A percentile compares a stretch with the other conserved stretches of the same genome.
These are phyloP conservation scores for Leptocoma aspasia DNA, from an alignment of 2,113 vertebrate species.

Conservation along the genomic window DNA sequence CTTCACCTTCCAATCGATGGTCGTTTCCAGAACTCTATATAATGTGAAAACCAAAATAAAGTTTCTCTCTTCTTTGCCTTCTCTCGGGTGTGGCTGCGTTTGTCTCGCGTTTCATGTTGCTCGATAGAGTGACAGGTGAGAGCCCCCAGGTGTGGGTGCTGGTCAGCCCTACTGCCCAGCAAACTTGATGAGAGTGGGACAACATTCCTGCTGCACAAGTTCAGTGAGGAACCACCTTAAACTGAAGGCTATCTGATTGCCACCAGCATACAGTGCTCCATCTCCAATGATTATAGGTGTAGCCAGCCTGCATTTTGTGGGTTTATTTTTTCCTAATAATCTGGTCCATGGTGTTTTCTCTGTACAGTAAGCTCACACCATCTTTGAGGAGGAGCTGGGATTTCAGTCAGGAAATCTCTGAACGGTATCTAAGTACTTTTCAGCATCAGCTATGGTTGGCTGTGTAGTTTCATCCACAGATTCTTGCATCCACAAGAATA, in stretches of 20 bases:
- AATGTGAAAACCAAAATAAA: no score
- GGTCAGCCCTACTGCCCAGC: background rate
- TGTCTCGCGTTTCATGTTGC: no score
- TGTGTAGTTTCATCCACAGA: background rate
- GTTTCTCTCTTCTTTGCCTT: no score
- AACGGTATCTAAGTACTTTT: background rate
- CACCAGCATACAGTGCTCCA: background rate
- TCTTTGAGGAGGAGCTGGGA: background rate
- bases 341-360: background rate
- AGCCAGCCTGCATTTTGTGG: background rate
- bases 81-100: no score
- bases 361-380: background rate
- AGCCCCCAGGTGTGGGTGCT: background rate
- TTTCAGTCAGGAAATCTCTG: conserved; percentile 13
- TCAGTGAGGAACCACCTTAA: background rate
- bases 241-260: background rate
- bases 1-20: no score
- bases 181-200: background rate
- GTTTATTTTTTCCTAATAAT: background rate
- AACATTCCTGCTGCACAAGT: background rate
- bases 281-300: background rate
- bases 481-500: background rate
- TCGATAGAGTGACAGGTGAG: no score
- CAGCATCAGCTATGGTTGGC: background rate
- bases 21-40: no score